A percentile compares a stretch with the other conserved stretches of the same genome.
Conservation (phyloP, 2,113 vertebrate species). For the Vidua chalybeata region DNA sequence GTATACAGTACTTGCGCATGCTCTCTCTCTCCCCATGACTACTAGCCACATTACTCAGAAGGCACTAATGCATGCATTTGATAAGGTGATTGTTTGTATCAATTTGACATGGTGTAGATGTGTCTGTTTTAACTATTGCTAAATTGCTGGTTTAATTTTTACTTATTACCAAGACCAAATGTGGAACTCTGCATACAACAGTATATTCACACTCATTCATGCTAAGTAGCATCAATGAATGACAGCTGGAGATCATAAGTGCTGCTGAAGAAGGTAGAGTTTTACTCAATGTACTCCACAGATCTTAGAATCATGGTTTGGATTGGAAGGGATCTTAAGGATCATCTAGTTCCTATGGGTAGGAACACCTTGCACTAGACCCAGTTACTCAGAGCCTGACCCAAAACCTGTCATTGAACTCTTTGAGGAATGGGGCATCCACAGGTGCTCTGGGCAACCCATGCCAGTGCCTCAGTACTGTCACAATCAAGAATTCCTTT, state of each 20-base stretch:
- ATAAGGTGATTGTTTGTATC: not conserved
- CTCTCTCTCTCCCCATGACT: not conserved
- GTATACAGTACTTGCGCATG: not conserved
- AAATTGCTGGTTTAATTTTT: not conserved
- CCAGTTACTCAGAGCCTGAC: not conserved
- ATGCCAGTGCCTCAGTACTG: not conserved
- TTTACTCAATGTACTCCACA: not conserved
- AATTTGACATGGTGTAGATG: not conserved
- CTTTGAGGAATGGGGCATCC: not conserved
- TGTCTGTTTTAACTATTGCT: not conserved
- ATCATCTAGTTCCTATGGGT: not conserved
- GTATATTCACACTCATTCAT: not conserved
- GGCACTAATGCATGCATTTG: not conserved
- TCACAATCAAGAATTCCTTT: not conserved
- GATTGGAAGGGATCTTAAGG: not conserved
- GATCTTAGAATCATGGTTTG: not conserved
- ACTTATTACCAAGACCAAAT: not conserved
- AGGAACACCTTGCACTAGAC: not conserved
- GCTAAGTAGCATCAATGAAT: not conserved
- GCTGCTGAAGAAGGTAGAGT: not conserved
- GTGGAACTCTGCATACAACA: not conserved
- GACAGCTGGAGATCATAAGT: not conserved
- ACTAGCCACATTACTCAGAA: not conserved
- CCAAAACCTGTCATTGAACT: not conserved
- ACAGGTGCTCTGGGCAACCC: not conserved